Conservation (phyloP, 1,140 invertebrate species). For the Arion vulgaris region DNA sequence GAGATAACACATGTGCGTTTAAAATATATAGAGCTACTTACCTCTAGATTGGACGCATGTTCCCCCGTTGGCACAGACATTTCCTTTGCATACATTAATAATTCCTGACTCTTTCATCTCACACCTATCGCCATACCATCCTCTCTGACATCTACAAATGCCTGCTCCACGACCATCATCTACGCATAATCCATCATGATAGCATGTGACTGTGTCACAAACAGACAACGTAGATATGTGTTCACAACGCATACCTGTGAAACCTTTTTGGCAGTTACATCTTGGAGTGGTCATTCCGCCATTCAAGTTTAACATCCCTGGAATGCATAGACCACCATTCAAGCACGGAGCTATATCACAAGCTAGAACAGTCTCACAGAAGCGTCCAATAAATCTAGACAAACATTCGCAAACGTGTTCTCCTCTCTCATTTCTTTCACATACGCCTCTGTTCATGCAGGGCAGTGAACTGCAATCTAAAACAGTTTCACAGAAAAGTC, state of each 20-base stretch:
- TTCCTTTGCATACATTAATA: background rate
- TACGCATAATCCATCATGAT: conserved; percentile 7
- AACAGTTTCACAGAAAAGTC: conserved; percentile 6
- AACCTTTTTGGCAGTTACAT: conserved; percentile 1
- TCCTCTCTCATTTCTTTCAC: background rate
- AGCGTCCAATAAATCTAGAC: background rate
- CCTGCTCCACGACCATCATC: background rate
- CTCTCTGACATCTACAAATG: background rate
- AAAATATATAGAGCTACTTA: too few relatives aligned
- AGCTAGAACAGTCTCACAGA: background rate
- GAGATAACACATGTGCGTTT: too few relatives aligned
- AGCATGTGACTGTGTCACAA: background rate
- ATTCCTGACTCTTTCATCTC: background rate
- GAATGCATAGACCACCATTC: conserved; percentile 15
- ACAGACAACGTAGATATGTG: background rate
- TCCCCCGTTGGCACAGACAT: conserved; percentile 12
- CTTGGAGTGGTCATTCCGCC: background rate
- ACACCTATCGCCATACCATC: conserved; percentile 19
- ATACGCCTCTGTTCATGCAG: conserved; percentile 18
- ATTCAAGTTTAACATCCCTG: background rate
- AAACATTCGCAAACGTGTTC: background rate
- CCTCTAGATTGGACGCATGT: conserved; percentile 7
- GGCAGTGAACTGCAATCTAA: background rate
- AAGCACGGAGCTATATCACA: conserved; percentile 24
- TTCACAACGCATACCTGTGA: conserved; percentile 26